Conservation (phyloP, 1,140 invertebrate species). For the Potamilus streckersoni region DNA sequence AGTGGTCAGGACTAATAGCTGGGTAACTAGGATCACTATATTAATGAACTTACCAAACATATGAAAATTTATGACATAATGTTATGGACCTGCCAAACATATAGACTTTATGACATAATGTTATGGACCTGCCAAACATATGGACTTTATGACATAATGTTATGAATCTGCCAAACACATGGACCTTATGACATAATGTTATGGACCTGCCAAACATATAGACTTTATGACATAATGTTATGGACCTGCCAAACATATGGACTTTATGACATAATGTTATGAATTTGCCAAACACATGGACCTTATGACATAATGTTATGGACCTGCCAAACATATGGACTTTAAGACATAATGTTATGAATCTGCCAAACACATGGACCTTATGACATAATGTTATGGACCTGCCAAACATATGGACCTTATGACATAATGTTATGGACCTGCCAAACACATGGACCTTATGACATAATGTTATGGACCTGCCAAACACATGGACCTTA, state of each 20-base stretch:
- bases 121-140: not conserved
- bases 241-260: not conserved
- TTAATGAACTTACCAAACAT: not conserved
- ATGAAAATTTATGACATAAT: not conserved
- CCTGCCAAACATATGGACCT: not conserved
- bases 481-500: no score
- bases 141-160: not conserved
- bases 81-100: not conserved
- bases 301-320: no score
- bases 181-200: not conserved
- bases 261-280: no score
- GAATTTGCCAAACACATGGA: no score
- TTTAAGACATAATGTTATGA: no score
- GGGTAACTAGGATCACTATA: constrained; percentile 45
- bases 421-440: no score
- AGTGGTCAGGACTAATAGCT: constrained; percentile 80
- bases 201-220: not conserved
- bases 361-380: no score
- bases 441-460: no score
- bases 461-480: no score
- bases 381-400: no score
- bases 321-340: no score
- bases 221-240: not conserved
- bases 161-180: not conserved
- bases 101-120: not conserved